phyloP scores from a whole-genome alignment of 1,140 invertebrate species.

The Nasonia vitripennis region DNA sequence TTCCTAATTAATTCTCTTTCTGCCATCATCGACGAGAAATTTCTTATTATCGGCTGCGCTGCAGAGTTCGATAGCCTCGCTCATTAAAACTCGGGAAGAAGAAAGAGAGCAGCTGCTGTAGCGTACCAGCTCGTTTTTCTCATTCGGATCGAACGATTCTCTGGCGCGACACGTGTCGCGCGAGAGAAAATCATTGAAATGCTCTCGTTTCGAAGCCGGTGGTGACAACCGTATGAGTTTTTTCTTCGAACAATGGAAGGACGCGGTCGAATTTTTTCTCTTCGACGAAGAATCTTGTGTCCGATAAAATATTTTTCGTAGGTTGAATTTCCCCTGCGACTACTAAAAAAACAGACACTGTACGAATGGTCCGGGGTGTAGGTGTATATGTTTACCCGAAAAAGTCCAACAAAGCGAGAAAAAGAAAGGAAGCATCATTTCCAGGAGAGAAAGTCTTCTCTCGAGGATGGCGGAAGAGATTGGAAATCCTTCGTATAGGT shows the following conservation, averaged over 20 bases:
- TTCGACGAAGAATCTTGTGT: not conserved
- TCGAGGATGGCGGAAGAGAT: not conserved
- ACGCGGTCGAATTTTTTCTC: not conserved
- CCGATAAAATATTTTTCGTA: not conserved
- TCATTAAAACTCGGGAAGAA: not conserved
- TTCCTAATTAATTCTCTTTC: not conserved
- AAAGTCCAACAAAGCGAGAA: not conserved
- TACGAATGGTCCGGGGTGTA: not conserved
- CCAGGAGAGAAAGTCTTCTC: not conserved
- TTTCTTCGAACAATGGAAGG: not conserved
- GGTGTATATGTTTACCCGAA: not conserved
- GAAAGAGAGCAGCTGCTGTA: not conserved
- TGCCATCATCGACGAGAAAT: not conserved
- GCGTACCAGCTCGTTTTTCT: not conserved
- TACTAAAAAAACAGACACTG: not conserved
- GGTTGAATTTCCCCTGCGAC: not conserved
- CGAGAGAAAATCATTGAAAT: not conserved
- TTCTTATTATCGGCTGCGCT: not conserved
- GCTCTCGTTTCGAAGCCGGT: not conserved
- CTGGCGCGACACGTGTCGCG: no score
- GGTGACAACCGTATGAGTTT: not conserved
- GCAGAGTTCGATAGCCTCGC: not conserved
- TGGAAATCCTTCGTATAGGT: not conserved
- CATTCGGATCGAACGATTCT: no score
- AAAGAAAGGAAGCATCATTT: not conserved